Conservation (phyloP, 2,797 vertebrate genomes). For the Falco peregrinus region DNA sequence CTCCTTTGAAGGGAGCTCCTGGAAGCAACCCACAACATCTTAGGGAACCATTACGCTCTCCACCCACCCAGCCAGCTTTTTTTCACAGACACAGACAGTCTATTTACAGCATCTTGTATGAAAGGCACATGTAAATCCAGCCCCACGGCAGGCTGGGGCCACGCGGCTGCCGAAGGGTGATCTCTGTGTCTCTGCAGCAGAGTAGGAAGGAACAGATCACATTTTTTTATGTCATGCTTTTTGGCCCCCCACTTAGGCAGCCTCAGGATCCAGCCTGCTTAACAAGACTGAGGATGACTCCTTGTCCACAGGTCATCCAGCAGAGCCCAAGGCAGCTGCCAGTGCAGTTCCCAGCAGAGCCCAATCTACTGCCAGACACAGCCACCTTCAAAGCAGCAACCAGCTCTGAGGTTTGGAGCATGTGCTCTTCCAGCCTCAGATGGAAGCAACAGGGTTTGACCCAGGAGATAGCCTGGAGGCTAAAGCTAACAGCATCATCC, state of each 20-base stretch:
- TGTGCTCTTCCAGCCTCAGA: not conserved
- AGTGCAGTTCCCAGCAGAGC: not conserved
- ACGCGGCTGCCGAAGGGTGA: accelerated
- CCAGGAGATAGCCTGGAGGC: not conserved
- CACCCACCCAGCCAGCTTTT: not conserved
- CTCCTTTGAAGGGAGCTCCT: conserved; percentile 43
- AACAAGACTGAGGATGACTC: not conserved
- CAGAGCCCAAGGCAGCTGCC: not conserved
- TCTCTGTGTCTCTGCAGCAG: accelerated
- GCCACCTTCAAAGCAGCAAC: not conserved
- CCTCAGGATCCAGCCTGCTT: not conserved
- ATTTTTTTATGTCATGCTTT: not conserved
- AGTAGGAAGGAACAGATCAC: not conserved
- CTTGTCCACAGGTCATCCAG: not conserved
- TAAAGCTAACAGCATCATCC: not conserved
- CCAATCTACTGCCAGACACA: not conserved
- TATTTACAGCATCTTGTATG: not conserved
- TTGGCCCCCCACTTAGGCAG: not conserved
- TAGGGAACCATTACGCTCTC: not conserved
- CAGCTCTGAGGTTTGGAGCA: not conserved
- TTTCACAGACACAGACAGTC: not conserved
- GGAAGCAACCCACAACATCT: conserved; percentile 26
- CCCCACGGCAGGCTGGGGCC: not conserved
- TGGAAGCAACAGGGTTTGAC: not conserved
- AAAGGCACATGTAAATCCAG: not conserved